These are phyloP conservation scores for Dexiosoma caninum DNA, from an alignment of 2,888 invertebrate genomes.

Conservation along the genomic window DNA sequence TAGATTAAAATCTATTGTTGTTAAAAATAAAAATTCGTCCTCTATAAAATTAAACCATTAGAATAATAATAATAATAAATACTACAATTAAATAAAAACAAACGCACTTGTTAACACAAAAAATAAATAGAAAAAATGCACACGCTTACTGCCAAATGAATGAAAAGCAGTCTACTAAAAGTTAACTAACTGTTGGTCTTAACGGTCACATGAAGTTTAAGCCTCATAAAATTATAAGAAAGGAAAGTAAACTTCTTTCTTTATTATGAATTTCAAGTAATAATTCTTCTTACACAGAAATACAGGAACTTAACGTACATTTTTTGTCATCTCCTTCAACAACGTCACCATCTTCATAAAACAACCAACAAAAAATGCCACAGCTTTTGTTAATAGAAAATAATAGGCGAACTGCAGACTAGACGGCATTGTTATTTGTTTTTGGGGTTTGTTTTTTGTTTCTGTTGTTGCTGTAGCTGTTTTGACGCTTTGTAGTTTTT, in stretches of 20 bases:
- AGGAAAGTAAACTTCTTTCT: background rate
- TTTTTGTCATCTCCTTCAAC: background rate
- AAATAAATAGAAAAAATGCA: background rate
- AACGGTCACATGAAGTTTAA: conserved; percentile 11
- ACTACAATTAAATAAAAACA: background rate
- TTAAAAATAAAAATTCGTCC: background rate
- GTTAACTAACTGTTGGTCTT: background rate
- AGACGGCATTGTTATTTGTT: conserved; percentile 24
- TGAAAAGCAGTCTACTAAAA: conserved; percentile 4
- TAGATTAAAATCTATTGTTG: conserved; percentile 36
- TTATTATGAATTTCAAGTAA: background rate
- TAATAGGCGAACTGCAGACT: conserved; percentile 32
- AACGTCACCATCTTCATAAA: background rate
- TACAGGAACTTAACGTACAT: background rate
- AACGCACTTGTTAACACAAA: background rate
- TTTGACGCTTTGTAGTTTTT: conserved; percentile 7
- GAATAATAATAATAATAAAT: background rate
- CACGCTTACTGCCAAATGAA: background rate
- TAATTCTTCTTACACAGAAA: background rate
- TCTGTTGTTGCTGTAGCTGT: no score
- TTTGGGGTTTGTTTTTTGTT: background rate
- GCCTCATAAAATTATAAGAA: conserved; percentile 27
- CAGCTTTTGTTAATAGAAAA: conserved; percentile 34
- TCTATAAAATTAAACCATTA: background rate
- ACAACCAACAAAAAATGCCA: background rate